Evolutionary conservation across 2,797 vertebrate genomes (phyloP).

Genomic region (Danio choprae): DNA sequence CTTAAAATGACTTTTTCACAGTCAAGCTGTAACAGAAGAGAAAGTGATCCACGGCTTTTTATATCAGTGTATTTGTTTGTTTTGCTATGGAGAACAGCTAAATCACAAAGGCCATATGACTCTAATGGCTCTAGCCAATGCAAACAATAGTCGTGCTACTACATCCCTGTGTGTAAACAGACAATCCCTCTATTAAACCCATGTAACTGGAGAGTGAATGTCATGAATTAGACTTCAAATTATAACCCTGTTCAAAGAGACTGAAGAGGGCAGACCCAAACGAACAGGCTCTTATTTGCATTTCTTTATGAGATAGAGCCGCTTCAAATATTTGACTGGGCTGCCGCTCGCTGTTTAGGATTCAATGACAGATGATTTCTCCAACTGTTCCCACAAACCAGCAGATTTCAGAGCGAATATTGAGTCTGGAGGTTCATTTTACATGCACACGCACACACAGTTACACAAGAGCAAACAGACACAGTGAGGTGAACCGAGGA

Average conservation of each 20-base stretch:
- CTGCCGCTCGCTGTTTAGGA: not conserved
- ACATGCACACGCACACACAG: slow-evolving; percentile 31
- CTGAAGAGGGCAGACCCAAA: not conserved
- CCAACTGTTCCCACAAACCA: not conserved
- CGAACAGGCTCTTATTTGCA: not conserved
- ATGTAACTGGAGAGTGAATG: not conserved
- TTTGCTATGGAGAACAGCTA: not conserved
- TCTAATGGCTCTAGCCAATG: slow-evolving; percentile 24
- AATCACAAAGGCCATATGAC: slow-evolving; percentile 23
- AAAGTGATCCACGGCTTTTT: slow-evolving; percentile 26
- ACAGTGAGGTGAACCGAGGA: slow-evolving; percentile 31
- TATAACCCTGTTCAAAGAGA: slow-evolving; percentile 21
- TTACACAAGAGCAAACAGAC: slow-evolving; percentile 21
- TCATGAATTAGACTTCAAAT: slow-evolving; percentile 6
- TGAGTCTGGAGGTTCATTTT: slow-evolving; percentile 28
- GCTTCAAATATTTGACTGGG: slow-evolving; percentile 20
- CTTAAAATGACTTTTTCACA: not conserved
- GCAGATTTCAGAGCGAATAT: slow-evolving; percentile 23
- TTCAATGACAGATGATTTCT: slow-evolving; percentile 38
- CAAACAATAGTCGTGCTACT: slow-evolving; percentile 37
- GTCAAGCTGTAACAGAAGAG: not conserved
- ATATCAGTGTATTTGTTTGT: slow-evolving; percentile 35
- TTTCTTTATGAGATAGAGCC: slow-evolving; percentile 31
- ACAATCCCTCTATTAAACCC: slow-evolving; percentile 21
- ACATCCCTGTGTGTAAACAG: slow-evolving; percentile 31